A percentile compares a stretch with the other conserved stretches of the same genome.
These are phyloP conservation scores for Triplophysa siluroides DNA, from an alignment of 2,113 vertebrate species.

Conservation along the genomic window DNA sequence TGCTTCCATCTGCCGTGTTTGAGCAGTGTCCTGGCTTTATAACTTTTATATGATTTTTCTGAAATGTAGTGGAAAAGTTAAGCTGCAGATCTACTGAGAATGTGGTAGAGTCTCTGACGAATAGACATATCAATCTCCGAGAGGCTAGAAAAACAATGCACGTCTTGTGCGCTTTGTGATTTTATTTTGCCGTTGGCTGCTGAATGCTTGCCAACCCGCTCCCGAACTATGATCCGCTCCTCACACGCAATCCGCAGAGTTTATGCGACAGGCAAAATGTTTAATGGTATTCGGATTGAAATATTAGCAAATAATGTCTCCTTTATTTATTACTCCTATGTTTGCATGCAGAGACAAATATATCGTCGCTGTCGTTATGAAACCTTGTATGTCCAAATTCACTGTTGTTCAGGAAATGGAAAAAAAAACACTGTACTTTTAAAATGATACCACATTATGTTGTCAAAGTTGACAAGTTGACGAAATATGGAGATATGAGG, in stretches of 20 bases:
- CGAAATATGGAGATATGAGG: no score
- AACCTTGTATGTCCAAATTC: no score
- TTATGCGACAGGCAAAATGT: neutral
- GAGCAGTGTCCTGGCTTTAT: conserved; percentile 51
- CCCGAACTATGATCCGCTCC: no score
- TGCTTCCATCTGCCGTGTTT: conserved; percentile 59
- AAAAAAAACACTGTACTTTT: no score
- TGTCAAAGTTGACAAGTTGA: no score
- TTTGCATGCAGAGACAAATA: neutral
- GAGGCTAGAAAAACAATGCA: conserved; percentile 55
- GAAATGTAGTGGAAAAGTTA: conserved; percentile 40
- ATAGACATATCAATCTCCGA: conserved; percentile 24
- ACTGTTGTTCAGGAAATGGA: no score
- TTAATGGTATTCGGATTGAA: no score
- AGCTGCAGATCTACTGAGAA: conserved; percentile 67
- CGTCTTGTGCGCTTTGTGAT: conserved; percentile 41
- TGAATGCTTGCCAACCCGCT: conserved; percentile 40
- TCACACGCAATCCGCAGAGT: neutral
- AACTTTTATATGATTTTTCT: conserved; percentile 8
- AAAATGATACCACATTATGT: no score
- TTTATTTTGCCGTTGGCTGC: conserved; percentile 5
- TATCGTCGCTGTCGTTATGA: neutral
- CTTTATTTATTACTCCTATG: neutral
- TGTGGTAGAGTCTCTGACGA: conserved; percentile 48
- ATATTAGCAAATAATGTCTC: neutral